These are phyloP conservation scores for Mamestra configurata DNA, from an alignment of 1,140 invertebrate genomes.

Conservation along the genomic window DNA sequence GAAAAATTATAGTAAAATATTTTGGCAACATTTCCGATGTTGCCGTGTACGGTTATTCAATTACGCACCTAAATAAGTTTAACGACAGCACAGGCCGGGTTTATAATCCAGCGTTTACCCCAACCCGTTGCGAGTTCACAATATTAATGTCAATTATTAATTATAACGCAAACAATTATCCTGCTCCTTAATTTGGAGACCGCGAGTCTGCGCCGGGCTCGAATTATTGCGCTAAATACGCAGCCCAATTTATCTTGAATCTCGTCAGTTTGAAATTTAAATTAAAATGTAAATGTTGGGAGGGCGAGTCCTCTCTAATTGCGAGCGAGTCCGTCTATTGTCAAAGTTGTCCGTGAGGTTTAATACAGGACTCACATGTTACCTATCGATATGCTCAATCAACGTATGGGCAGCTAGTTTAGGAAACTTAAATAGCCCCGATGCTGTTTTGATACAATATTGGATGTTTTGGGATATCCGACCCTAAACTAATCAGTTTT, in stretches of 20 bases:
- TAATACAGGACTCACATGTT: conserved; percentile 52
- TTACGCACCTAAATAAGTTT: conserved; percentile 49
- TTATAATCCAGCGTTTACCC: conserved; percentile 47
- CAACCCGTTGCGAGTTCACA: conserved; percentile 50
- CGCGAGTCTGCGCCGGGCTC: conserved; percentile 62
- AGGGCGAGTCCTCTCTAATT: conserved; percentile 78
- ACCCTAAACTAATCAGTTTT: not conserved
- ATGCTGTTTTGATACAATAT: not conserved
- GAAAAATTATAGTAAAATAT: conserved; percentile 24
- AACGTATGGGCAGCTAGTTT: conserved; percentile 14
- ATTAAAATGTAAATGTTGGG: conserved; percentile 87
- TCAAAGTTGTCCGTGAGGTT: conserved; percentile 67
- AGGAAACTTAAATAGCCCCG: not conserved
- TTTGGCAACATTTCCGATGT: conserved; percentile 13
- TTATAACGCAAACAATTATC: conserved; percentile 77
- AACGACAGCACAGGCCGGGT: conserved; percentile 32
- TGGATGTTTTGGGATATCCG: not conserved
- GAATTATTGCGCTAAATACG: conserved; percentile 82
- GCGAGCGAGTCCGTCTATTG: conserved; percentile 73
- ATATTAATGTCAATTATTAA: conserved; percentile 78
- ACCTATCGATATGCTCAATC: conserved; percentile 31
- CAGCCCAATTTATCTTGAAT: conserved; percentile 83
- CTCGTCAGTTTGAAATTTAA: conserved; percentile 85
- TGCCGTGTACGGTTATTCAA: conserved; percentile 30
- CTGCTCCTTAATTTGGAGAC: conserved; percentile 72